Evolutionary conservation across 1,140 invertebrate species (phyloP).

Genomic region (Cydia splendana): DNA sequence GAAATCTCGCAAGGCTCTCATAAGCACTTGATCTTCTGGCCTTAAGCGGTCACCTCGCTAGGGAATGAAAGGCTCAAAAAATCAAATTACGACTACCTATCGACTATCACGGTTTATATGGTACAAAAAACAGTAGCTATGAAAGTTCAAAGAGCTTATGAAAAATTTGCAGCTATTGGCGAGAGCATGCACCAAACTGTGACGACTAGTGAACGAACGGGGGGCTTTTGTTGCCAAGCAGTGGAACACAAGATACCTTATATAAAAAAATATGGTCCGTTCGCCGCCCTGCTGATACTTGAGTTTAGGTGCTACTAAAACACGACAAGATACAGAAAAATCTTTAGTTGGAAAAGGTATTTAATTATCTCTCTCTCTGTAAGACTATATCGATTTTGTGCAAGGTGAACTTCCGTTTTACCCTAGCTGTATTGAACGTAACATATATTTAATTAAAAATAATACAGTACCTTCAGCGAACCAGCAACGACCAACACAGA

Average conservation of each 20-base stretch:
- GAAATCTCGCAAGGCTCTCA: constrained; percentile 94
- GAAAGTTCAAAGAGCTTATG: not conserved
- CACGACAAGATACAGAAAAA: too few species aligned
- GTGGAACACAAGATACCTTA: too few species aligned
- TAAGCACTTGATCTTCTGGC: constrained; percentile 89
- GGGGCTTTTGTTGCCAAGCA: too few species aligned
- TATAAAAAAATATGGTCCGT: too few species aligned
- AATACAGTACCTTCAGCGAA: constrained; percentile 82
- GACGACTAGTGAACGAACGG: too few species aligned
- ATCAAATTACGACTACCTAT: not conserved
- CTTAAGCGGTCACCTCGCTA: constrained; percentile 84
- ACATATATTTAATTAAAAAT: not conserved
- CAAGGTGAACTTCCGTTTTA: not conserved
- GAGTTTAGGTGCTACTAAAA: too few species aligned
- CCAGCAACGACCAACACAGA: constrained; percentile 96
- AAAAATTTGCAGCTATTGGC: too few species aligned
- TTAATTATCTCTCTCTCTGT: too few species aligned
- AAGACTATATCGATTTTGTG: not conserved
- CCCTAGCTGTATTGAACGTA: not conserved
- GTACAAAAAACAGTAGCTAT: not conserved
- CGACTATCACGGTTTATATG: not conserved
- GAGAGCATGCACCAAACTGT: too few species aligned
- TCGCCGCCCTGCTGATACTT: too few species aligned
- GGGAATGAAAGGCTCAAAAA: constrained; percentile 29
- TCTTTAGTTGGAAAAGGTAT: too few species aligned